Conservation (phyloP, 2,888 invertebrate species). For the Blastobasis lacticolella region DNA sequence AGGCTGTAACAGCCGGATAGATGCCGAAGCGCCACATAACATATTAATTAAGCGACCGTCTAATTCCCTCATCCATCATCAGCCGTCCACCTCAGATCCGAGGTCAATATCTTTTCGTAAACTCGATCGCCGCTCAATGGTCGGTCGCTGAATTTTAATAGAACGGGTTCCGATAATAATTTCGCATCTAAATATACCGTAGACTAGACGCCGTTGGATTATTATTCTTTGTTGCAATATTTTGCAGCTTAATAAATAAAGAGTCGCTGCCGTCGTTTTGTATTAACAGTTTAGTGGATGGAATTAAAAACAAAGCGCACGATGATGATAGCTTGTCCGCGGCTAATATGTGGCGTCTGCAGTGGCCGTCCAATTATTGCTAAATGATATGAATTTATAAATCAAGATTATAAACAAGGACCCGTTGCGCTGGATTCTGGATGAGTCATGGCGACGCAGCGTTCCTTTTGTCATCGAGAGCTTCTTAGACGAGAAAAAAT, state of each 20-base stretch:
- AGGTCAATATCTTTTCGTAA: conserved; percentile 65
- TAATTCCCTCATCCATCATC: conserved; percentile 62
- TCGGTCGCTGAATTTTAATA: conserved; percentile 48
- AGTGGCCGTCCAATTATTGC: conserved; percentile 42
- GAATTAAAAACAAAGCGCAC: conserved; percentile 34
- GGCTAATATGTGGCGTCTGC: conserved; percentile 29
- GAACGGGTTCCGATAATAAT: conserved; percentile 45
- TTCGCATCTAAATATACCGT: conserved; percentile 18
- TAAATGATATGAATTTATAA: conserved; percentile 49
- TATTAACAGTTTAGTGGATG: conserved; percentile 18
- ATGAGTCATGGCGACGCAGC: conserved; percentile 25
- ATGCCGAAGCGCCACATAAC: conserved; percentile 51
- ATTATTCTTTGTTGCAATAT: conserved; percentile 19
- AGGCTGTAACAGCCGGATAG: conserved; percentile 26
- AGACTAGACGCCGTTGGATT: conserved; percentile 15
- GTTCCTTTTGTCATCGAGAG: conserved; percentile 21
- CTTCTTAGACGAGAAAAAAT: background rate
- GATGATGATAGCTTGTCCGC: conserved; percentile 38
- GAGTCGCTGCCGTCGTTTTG: conserved; percentile 14
- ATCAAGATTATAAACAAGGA: conserved; percentile 26
- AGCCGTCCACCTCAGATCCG: conserved; percentile 49
- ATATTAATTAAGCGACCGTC: conserved; percentile 46
- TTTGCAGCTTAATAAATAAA: conserved; percentile 16
- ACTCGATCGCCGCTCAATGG: conserved; percentile 42
- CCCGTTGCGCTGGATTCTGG: conserved; percentile 19